Evolutionary conservation across 2,888 invertebrate genomes (phyloP).

Genomic region (Leucozona laternaria): DNA sequence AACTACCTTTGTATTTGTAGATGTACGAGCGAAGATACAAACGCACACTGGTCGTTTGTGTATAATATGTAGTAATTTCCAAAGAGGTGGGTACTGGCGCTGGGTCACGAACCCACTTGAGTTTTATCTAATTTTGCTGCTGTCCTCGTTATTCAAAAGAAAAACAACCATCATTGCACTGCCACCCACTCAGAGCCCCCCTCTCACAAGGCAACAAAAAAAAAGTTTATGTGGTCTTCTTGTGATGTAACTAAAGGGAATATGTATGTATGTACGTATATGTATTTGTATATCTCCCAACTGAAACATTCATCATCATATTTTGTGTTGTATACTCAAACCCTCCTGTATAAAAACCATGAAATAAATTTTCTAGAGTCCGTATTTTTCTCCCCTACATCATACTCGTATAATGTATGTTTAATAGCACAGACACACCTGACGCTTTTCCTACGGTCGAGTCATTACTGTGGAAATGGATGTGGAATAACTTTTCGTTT

Average conservation of each 20-base stretch:
- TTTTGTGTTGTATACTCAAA: constrained; percentile 30
- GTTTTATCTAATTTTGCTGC: constrained; percentile 73
- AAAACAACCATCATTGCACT: background rate
- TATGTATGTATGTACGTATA: background rate
- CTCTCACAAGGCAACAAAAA: background rate
- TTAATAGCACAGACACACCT: constrained; percentile 56
- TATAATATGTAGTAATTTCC: background rate
- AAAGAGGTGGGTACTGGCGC: constrained; percentile 10
- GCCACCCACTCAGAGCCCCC: background rate
- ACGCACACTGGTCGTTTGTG: background rate
- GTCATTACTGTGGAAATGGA: constrained; percentile 35
- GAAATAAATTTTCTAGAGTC: constrained; percentile 36
- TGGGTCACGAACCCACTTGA: constrained; percentile 76
- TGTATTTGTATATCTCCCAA: background rate
- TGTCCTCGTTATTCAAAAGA: constrained; percentile 65
- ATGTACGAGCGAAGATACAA: background rate
- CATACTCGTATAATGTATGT: background rate
- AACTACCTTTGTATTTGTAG: constrained; percentile 13
- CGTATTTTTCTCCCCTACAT: constrained; percentile 29
- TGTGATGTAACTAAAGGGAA: constrained; percentile 25
- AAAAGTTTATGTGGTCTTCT: constrained; percentile 44
- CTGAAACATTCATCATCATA: constrained; percentile 62
- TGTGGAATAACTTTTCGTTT: constrained; percentile 66
- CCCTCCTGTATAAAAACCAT: constrained; percentile 6
- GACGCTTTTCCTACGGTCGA: constrained; percentile 65